Base-by-base conservation (phyloP, 2,113 vertebrate genomes). In the Sinosuthora webbiana region DNA sequence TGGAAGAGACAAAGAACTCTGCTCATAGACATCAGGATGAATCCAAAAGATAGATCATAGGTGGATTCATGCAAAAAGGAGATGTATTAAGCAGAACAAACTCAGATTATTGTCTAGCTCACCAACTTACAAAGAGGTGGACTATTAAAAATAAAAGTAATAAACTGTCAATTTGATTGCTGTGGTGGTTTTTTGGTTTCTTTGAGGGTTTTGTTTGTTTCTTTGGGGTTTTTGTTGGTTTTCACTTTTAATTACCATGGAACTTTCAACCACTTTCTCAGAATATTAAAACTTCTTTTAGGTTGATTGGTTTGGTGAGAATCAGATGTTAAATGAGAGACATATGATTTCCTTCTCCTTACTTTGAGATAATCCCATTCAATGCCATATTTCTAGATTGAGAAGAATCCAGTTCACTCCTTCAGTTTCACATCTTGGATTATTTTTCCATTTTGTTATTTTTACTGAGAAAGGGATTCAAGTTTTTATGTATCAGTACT, bases 1-100 rank as follows among this genome's bases (percentile, higher is more conserved):
- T 0, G 0, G 30, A 53, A 41, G 24, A 7, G n/a, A 60, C 11
- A n/a, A 57, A 60, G 12, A 41, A 47, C 60, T 68, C 20, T 45
- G 9, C 69, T 50, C 64, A 15, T 11, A 57, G 16, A 31, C 9
- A 25, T 31, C 17, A 49, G 21, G 31, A 59, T 55, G 6, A 68
- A 75, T 37, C 8, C 11, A 50, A 76, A 69, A 67, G 25, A 63
- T 18, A 37, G 14, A 25, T 87, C 28, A 55, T 42, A 27, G 20
- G 1, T 52, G 15, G 5, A 41, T 68, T 85, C 3, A 42, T 27
- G 21, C 2, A 68, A 82, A 47, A 64, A 28, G 10, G 15, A 49
- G 8, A 35, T 39, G 12, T 12, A 55, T 22, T 33, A 27, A 68
- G 20, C 19, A 83, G 27, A 83, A 39, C 1, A 84, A 82, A 59